phyloP scores from a whole-genome alignment of 2,888 invertebrate genomes.

The Steromphala cineraria region DNA sequence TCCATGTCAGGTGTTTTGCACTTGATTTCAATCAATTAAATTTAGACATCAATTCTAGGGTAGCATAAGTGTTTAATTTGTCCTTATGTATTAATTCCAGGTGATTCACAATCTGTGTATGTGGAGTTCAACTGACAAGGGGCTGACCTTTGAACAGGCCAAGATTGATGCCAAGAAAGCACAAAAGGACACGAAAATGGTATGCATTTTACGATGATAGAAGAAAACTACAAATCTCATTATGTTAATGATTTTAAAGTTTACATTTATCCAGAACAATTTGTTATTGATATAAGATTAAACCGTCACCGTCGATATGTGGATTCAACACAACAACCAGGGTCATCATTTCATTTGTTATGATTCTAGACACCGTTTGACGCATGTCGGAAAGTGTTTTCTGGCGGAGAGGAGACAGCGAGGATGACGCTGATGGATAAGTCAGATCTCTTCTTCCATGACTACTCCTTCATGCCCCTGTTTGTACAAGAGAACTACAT shows the following conservation, averaged over 20 bases:
- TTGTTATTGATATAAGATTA: no score
- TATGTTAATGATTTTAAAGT: no score
- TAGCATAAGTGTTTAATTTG: no score
- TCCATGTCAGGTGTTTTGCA: no score
- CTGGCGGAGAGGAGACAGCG: conserved; percentile 68
- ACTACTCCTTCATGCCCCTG: conserved; percentile 95
- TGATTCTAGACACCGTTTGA: conserved; percentile 91
- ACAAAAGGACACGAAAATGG: conserved; percentile 90
- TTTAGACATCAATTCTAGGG: no score
- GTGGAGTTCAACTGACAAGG: conserved; percentile 81
- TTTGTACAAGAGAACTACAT: conserved; percentile 99
- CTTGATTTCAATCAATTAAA: no score
- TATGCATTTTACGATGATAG: no score
- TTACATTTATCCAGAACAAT: no score
- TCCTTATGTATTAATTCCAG: conserved; percentile 52
- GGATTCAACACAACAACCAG: no score
- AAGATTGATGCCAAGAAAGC: conserved; percentile 79
- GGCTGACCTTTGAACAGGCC: conserved; percentile 78
- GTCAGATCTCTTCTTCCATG: conserved; percentile 94
- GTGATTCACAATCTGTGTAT: conserved; percentile 90
- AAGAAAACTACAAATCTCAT: neutral
- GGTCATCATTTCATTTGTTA: neutral
- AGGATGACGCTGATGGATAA: conserved; percentile 81
- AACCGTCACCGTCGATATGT: no score
- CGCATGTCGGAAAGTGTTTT: conserved; percentile 91